phyloP scores from a whole-genome alignment of 2,113 vertebrate genomes.

The Eonycteris spelaea region DNA sequence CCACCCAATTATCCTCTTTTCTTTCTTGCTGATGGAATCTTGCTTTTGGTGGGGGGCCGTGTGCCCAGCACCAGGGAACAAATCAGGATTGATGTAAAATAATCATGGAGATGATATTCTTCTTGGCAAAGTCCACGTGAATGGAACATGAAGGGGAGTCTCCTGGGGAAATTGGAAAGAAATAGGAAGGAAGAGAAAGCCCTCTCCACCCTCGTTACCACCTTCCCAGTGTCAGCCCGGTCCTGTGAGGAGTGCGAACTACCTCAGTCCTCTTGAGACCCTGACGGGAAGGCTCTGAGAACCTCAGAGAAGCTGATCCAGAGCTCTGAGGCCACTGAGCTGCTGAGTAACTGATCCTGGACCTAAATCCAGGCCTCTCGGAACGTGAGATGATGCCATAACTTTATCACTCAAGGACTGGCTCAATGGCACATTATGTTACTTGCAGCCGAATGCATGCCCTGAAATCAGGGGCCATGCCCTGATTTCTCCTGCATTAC shows the following conservation, averaged over 20 bases:
- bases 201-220: not conserved
- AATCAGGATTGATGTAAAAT: not conserved
- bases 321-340: not conserved
- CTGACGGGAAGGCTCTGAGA: not conserved
- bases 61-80: not conserved
- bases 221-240: not conserved
- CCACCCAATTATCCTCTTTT: not conserved
- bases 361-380: not conserved
- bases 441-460: not conserved
- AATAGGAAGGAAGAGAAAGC: not conserved
- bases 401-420: not conserved
- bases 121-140: not conserved
- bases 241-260: not conserved
- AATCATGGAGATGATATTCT: not conserved
- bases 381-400: not conserved
- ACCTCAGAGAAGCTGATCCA: not conserved
- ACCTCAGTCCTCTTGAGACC: not conserved
- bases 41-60: not conserved
- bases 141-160: not conserved
- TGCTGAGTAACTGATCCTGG: not conserved
- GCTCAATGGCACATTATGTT: not conserved
- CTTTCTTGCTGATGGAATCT: not conserved
- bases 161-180: not conserved
- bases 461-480: not conserved
- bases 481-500: not conserved